Evolutionary conservation across 2,888 invertebrate genomes (phyloP), one percentile per base, ranked within the genome.

Genomic region (Limenitis camilla): DNA sequence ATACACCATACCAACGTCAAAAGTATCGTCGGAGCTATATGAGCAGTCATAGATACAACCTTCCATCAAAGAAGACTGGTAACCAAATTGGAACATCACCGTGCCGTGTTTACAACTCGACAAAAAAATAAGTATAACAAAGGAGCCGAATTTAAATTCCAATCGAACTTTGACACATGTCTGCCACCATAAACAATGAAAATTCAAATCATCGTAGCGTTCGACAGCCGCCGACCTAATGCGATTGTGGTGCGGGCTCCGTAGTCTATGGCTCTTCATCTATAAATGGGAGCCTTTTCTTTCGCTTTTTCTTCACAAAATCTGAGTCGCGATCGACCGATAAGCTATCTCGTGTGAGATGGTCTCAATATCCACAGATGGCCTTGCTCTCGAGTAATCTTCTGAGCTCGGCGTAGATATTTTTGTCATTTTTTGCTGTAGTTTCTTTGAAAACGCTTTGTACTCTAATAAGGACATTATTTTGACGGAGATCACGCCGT

Each of bases 151-250:
- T 86, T 84, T 81, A 81, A 86, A 85, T 87, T 85, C 87, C 82
- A 81, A 83, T 86, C 85, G 87, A 87, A 86, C 86, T 86, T 85
- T 86, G 87, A 87, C 87, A 86, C 85, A 87, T 86, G 87, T 85
- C 87, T 87, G 87, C 87, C 87, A 86, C 87, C 85, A 87, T 84
- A 87, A 86, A 87, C 87, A 87, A 87, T 86, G 79, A 81, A 82
- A 84, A 85, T 81, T 83, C 87, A 81, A 87, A 87, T 87, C 87
- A 86, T 87, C 81, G 76, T 81, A 71, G 73, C 68, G 74, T 79
- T 78, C 74, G 78, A 76, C 78, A 74, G 77, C 72, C 69, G 68
- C 64, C 70, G 65, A 61, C 69, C 76, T 82, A 83, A 85, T 84
- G 83, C 85, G 85, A 81, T 83, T 83, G 86, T 75, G 83, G 81